Percentiles rank a stretch among this genome's conserved stretches.
Conservation (phyloP, 1,140 invertebrate species). For the Maniola jurtina region DNA sequence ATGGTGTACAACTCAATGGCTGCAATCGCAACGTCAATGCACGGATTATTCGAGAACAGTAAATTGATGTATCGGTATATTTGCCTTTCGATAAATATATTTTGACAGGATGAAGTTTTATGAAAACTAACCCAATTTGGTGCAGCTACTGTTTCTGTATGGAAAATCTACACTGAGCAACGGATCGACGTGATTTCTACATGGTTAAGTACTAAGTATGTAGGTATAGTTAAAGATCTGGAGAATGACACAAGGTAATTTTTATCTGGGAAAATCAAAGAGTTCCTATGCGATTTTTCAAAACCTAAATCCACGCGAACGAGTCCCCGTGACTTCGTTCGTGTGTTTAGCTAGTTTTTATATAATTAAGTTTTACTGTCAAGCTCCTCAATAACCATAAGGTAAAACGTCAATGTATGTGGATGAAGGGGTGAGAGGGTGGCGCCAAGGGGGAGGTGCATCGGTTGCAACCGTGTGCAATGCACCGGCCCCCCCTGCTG, state of each 20-base stretch:
- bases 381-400: conserved; percentile 11
- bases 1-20: conserved; percentile 17
- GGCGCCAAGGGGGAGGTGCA: conserved; percentile 37
- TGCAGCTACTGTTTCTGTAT: too few relatives aligned
- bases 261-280: too few relatives aligned
- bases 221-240: too few relatives aligned
- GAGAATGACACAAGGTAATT: too few relatives aligned
- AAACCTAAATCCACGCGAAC: too few relatives aligned
- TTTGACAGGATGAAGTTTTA: neutral
- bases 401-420: conserved; percentile 19
- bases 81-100: conserved; percentile 22
- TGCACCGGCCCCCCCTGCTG: conserved; percentile 40
- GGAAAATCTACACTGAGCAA: too few relatives aligned
- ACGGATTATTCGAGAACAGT: conserved; percentile 65
- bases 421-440: conserved; percentile 23
- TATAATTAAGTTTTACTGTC: neutral
- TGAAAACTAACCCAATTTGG: neutral
- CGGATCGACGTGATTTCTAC: too few relatives aligned
- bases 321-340: too few relatives aligned
- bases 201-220: too few relatives aligned
- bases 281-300: too few relatives aligned
- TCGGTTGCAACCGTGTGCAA: conserved; percentile 49
- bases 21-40: conserved; percentile 61
- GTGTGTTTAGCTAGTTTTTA: too few relatives aligned
- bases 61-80: conserved; percentile 49